Evolutionary conservation across 2,797 vertebrate genomes (phyloP), one percentile per base, ranked within the genome.

Genomic region (Rallus crepitans): DNA sequence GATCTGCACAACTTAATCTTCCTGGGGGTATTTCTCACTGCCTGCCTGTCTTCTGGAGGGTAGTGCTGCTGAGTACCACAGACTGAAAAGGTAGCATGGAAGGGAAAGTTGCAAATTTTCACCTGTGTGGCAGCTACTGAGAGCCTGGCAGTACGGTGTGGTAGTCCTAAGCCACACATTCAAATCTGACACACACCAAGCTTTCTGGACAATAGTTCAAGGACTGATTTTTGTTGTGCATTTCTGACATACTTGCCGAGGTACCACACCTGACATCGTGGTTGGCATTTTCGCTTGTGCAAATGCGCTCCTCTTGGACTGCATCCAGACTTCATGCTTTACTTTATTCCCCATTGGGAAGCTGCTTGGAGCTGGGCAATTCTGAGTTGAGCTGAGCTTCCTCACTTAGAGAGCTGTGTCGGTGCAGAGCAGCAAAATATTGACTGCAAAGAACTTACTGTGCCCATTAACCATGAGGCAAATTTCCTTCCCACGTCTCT

Each of bases 21-120:
- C 27, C 33, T 0, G 0, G 6, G 27, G 16, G 1, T 39, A 4
- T 53, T 75, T 83, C 31, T 78, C 10, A 28, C 14, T 3, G 12
- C 2, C 7, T n/a, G 11, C 17, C 40, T 37, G 2, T 5, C 39
- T 75, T 27, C 14, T 15, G 13, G 2, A 1, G 11, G 24, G 39
- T 6, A 12, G 7, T 1, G 0, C 31, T 73, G 24, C 53, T 30
- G 48, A 31, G 23, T 63, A 5, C 27, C 48, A 8, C 0, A 0
- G 30, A 7, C 7, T 27, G 31, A 25, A 39, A 27, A 33, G 28
- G 10, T 18, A 63, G 27, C 11, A 21, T 21, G 35, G 42, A 45
- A 45, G 42, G 42, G 42, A 45, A 45, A 45, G 19, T 45, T 45
- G 42, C 42, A 45, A 45, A 45, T 45, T 45, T 45, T 35, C 33